phyloP scores from a whole-genome alignment of 2,113 vertebrate genomes.

The Phaethornis superciliosus region DNA sequence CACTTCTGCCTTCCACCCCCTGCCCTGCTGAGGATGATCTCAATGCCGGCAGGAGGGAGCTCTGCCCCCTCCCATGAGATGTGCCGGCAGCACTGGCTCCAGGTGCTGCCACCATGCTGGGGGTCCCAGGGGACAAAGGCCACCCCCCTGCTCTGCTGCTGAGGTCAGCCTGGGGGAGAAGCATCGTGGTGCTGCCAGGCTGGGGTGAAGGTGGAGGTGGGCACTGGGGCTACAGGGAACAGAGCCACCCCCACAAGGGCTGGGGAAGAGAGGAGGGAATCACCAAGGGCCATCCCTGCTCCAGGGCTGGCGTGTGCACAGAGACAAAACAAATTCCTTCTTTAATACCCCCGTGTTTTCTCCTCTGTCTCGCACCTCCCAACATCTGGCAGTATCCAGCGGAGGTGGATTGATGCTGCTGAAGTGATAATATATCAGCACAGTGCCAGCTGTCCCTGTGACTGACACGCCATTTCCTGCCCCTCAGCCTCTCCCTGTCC shows the following conservation, averaged over 20 bases:
- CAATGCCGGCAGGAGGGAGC: not conserved
- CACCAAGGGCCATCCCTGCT: not conserved
- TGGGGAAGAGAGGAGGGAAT: not conserved
- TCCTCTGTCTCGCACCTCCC: not conserved
- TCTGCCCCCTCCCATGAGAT: not conserved
- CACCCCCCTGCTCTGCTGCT: accelerated
- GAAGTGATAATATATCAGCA: not conserved
- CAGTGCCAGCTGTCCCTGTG: not conserved
- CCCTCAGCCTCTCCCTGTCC: not conserved
- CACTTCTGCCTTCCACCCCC: not conserved
- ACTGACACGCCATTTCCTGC: not conserved
- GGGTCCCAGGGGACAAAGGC: not conserved
- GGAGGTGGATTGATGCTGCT: not conserved
- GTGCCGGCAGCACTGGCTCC: not conserved
- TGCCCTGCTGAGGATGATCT: not conserved
- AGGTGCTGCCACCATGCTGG: accelerated
- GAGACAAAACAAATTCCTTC: not conserved
- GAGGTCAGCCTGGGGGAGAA: not conserved
- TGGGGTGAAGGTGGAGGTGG: accelerated
- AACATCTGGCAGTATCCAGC: conserved; percentile 19
- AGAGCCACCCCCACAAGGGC: not conserved
- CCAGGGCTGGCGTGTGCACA: accelerated
- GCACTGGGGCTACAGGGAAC: not conserved
- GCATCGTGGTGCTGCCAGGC: accelerated
- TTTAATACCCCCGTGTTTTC: not conserved